Base-by-base conservation (phyloP, 2,797 vertebrate genomes). In the Furcifer pardalis region DNA sequence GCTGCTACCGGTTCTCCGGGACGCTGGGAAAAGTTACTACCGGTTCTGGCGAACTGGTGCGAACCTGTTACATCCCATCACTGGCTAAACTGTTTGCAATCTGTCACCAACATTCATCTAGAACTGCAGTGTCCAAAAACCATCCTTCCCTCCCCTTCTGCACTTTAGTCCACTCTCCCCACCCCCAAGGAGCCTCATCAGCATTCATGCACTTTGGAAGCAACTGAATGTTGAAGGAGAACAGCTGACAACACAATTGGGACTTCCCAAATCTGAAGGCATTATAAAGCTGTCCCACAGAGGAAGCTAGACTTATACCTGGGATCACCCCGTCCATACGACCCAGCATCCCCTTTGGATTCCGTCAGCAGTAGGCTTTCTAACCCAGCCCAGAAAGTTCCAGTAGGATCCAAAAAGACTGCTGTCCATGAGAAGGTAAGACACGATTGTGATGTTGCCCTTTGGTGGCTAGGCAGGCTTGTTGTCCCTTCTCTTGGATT, bases 181-280 rank as follows among this genome's bases (percentile, higher is more conserved):
- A 7, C 37, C 35, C 32, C 59, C 3, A 35, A 77, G 74, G 13
- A 23, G 46, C 30, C 49, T 69, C 74, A 32, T 35, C 63, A 77
- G 63, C 19, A 19, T 40, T 10, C 15, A 52, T 3, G 60, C 42
- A 19, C 6, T 12, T 42, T 72, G 63, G 44, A 81, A 76, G 52
- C 4, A 12, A 32, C 27, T 19, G 6, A 21, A 8, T 4, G 30
- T 30, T n/a, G 79, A 69, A n/a, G 37, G 37, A 62, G 65, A 81
- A 59, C 72, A 62, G 84, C 72, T 81, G 84, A 81, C 84, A 46
- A 3, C 13, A 46, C 46, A n/a, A 10, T 4, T 1, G 44, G 84
- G 9, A 81, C 52, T 81, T 86, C 84, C 84, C 65, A 44, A 77
- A 86, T 77, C 46, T 0, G 52, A 32, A 46, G 84, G 2, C 19